Evolutionary conservation across 2,113 vertebrate species (phyloP), one percentile per base, ranked within the genome.

Genomic region (Electrona antarctica): DNA sequence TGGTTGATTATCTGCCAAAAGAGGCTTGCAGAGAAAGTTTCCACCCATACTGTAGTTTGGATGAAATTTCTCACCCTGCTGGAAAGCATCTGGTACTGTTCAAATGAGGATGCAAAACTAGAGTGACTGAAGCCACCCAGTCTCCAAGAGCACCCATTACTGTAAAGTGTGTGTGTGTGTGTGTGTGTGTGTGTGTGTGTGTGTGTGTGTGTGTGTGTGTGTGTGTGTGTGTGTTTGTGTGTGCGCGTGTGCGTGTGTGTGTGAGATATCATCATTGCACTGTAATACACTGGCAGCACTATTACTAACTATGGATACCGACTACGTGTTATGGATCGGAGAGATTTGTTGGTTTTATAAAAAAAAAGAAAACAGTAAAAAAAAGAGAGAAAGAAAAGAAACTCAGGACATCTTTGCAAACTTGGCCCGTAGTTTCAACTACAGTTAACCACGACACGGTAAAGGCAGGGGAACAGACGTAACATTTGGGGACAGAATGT

Each of bases 381-480:
- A 55, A 12, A 57, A 21, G 21, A 21, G 21, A 13, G 15, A 56
- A 4, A 56, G 8, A 4, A 5, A 51, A 66, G 8, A 83, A 86
- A 75, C 52, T 28, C 5, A 1, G 72, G 72, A 73, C 60, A 15
- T 69, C 64, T 77, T 29, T 67, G 75, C 69, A 15, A 74, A 57
- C 64, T 71, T 61, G 11, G 6, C 79, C 75, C 67, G 62, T 61
- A 84, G 80, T 68, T 72, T 66, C 69, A 67, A 68, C 68, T 86
- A 79, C 73, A 82, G 72, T 65, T 76, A 46, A 41, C 57, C 58
- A 60, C 64, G 45, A 81, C 74, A 81, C 76, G 74, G 81, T 82
- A 79, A 88, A 84, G 80, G 78, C 82, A 83, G 77, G 89, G 85
- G 86, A 87, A 76, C 83, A 76, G 82, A 87, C 87, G 88, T 73